phyloP scores from a whole-genome alignment of 1,140 invertebrate genomes.

The Phthorimaea operculella region DNA sequence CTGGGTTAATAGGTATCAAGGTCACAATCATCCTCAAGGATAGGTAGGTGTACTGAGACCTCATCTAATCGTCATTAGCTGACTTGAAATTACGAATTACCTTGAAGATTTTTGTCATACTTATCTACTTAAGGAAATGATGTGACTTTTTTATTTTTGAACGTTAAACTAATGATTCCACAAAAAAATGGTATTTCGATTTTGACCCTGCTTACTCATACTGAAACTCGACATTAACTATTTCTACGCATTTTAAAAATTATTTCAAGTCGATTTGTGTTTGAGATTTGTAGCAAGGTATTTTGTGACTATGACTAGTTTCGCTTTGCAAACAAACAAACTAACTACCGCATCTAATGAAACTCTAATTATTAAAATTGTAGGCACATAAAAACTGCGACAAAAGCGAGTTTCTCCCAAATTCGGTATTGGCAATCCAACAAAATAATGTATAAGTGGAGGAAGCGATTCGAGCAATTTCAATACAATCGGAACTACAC shows the following conservation, averaged over 20 bases:
- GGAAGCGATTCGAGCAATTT: neutral
- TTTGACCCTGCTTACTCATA: neutral
- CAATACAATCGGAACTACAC: neutral
- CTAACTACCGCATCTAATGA: neutral
- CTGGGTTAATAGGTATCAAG: conserved; percentile 32
- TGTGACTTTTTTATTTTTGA: neutral
- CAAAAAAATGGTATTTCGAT: neutral
- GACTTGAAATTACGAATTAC: too few relatives aligned
- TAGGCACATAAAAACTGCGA: too few relatives aligned
- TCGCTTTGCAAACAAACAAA: neutral
- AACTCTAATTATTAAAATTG: too few relatives aligned
- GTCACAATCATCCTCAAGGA: conserved; percentile 20
- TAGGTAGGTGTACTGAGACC: conserved; percentile 11
- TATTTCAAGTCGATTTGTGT: neutral
- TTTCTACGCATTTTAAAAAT: too few relatives aligned
- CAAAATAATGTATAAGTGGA: neutral
- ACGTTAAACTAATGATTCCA: neutral
- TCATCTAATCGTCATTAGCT: conserved; percentile 3
- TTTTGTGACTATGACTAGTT: too few relatives aligned
- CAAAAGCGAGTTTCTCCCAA: too few relatives aligned
- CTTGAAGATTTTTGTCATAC: neutral
- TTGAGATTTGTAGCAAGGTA: too few relatives aligned
- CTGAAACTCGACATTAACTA: too few relatives aligned
- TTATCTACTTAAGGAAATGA: neutral
- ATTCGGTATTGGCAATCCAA: neutral